Conservation (phyloP, 1,140 invertebrate genomes). For the Sinella curviseta region DNA sequence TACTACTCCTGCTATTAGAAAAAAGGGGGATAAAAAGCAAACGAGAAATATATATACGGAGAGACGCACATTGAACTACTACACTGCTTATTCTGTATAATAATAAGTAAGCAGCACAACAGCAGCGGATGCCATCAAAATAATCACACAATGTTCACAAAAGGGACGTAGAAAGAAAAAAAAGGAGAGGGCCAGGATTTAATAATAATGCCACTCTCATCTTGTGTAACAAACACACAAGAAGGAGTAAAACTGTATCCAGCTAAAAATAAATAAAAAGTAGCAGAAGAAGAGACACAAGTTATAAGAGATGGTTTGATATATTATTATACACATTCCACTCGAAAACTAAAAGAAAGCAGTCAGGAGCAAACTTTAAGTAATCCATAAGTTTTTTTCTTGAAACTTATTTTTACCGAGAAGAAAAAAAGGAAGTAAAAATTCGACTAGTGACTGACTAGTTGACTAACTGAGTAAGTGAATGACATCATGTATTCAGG, state of each 20-base stretch:
- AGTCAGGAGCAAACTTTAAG: background rate
- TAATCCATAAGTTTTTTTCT: background rate
- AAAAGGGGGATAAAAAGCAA: conserved; percentile 21
- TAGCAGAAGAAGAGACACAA: too few relatives aligned
- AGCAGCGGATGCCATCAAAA: conserved; percentile 46
- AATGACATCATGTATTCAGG: background rate
- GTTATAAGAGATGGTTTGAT: too few relatives aligned
- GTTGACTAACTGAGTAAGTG: background rate
- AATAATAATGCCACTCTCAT: conserved; percentile 14
- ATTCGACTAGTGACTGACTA: background rate
- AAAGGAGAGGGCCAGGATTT: conserved; percentile 3
- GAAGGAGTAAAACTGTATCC: too few relatives aligned
- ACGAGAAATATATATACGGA: conserved; percentile 5
- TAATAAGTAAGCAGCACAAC: background rate
- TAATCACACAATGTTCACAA: conserved; percentile 47
- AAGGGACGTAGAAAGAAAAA: background rate
- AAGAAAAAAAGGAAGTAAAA: background rate
- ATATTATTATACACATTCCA: background rate
- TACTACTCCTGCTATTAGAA: background rate
- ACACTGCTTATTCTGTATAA: conserved; percentile 9
- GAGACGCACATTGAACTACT: background rate
- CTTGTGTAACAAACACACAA: background rate
- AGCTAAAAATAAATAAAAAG: too few relatives aligned
- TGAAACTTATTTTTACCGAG: background rate
- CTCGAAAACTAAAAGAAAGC: background rate